Conservation (phyloP, 2,888 invertebrate species). For the Spilosoma lubricipeda region DNA sequence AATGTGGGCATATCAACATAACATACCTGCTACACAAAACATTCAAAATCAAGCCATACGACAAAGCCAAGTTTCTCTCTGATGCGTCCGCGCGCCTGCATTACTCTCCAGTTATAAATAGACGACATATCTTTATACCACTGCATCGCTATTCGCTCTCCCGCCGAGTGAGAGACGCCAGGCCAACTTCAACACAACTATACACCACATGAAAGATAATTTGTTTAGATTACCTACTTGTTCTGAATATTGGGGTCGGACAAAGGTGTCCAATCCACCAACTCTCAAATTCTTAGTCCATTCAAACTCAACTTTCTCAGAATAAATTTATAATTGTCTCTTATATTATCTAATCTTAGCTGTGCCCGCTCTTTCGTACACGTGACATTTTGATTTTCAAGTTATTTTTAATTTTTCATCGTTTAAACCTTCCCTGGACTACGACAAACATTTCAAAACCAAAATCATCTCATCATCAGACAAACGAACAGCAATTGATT, state of each 20-base stretch:
- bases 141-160: constrained; percentile 75
- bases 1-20: background rate
- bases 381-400: too few species aligned
- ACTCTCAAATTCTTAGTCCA: constrained; percentile 34
- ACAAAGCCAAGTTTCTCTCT: constrained; percentile 66
- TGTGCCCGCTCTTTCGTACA: too few species aligned
- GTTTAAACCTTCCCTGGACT: too few species aligned
- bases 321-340: background rate
- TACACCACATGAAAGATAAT: constrained; percentile 56
- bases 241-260: constrained; percentile 43
- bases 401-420: too few species aligned
- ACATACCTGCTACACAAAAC: constrained; percentile 53
- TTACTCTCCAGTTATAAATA: constrained; percentile 80
- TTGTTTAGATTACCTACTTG: constrained; percentile 69
- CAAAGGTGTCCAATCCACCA: constrained; percentile 36
- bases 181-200: constrained; percentile 64
- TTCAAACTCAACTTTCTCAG: constrained; percentile 3
- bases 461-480: too few species aligned
- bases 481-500: too few species aligned
- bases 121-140: constrained; percentile 80
- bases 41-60: constrained; percentile 72
- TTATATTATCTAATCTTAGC: background rate
- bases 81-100: constrained; percentile 74
- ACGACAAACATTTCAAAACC: too few species aligned
- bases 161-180: constrained; percentile 77